A percentile compares a stretch with the other conserved stretches of the same genome.
These are phyloP conservation scores for Pollenia angustigena DNA, from an alignment of 2,888 invertebrate species.

Conservation along the genomic window DNA sequence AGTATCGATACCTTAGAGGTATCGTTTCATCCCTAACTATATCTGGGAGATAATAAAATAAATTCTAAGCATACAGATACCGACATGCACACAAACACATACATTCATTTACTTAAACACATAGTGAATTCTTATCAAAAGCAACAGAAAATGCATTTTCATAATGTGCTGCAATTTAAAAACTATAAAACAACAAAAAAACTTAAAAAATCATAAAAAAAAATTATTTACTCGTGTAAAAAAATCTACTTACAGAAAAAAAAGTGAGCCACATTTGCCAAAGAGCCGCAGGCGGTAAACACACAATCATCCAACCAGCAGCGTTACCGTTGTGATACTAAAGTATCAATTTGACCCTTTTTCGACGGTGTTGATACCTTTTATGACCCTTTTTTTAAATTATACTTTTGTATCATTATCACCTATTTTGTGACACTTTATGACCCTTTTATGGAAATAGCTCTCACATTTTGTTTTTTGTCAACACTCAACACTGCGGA, in stretches of 20 bases:
- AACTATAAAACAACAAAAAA: conserved; percentile 57
- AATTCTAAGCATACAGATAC: conserved; percentile 6
- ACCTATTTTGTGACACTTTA: too few relatives aligned
- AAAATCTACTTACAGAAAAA: conserved; percentile 53
- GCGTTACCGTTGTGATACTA: too few relatives aligned
- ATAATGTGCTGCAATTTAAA: conserved; percentile 70
- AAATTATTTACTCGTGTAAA: neutral
- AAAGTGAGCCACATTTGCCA: conserved; percentile 68
- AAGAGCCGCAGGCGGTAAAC: conserved; percentile 63
- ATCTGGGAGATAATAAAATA: conserved; percentile 5
- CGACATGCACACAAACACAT: neutral
- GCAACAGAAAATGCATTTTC: conserved; percentile 66
- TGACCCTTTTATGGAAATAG: too few relatives aligned
- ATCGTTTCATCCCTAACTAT: too few relatives aligned
- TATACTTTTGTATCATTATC: too few relatives aligned
- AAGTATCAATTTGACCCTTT: too few relatives aligned
- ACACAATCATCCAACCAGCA: conserved; percentile 23
- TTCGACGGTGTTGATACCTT: too few relatives aligned
- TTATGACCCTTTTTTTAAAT: too few relatives aligned
- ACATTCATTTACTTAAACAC: neutral
- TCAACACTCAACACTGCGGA: too few relatives aligned
- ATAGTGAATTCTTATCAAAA: conserved; percentile 55
- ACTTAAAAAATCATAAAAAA: neutral
- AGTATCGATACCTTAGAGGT: too few relatives aligned
- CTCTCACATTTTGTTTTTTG: too few relatives aligned